Percentiles rank a stretch among this genome's conserved stretches.
Evolutionary conservation across 2,113 vertebrate species (phyloP).

Genomic region (Rissa tridactyla): DNA sequence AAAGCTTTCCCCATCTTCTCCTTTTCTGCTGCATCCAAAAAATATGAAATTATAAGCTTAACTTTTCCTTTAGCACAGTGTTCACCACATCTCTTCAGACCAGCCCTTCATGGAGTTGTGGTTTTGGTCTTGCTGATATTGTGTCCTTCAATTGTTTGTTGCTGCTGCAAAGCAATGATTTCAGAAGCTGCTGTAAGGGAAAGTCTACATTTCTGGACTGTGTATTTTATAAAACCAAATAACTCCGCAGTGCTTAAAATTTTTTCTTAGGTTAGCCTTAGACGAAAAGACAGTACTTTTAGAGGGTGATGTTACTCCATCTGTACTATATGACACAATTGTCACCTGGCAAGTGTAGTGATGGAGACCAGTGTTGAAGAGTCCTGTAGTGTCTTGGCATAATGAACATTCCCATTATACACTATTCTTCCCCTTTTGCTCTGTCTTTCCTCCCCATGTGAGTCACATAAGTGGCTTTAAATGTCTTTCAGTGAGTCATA

Average conservation of each 20-base stretch:
- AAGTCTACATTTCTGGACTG: background rate
- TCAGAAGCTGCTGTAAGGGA: background rate
- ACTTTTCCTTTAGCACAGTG: background rate
- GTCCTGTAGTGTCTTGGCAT: background rate
- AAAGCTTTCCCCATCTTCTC: background rate
- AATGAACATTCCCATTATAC: background rate
- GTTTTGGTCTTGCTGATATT: background rate
- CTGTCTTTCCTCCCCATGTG: background rate
- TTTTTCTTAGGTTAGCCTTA: background rate
- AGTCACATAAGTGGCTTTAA: slow-evolving; percentile 28
- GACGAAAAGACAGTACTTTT: background rate
- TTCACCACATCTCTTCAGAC: background rate
- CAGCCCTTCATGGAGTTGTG: background rate
- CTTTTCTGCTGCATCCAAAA: background rate
- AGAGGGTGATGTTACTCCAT: background rate
- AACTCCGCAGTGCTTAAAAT: background rate
- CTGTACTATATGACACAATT: background rate
- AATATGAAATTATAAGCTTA: background rate
- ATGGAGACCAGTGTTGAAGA: background rate
- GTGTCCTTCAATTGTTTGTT: background rate
- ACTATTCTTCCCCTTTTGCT: background rate
- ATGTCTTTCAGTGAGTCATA: slow-evolving; percentile 18
- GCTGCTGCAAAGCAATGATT: background rate
- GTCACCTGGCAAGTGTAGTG: background rate
- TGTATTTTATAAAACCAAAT: background rate